These are phyloP conservation scores for Drosophila mayri DNA, from an alignment of 1,140 invertebrate genomes.

Conservation along the genomic window DNA sequence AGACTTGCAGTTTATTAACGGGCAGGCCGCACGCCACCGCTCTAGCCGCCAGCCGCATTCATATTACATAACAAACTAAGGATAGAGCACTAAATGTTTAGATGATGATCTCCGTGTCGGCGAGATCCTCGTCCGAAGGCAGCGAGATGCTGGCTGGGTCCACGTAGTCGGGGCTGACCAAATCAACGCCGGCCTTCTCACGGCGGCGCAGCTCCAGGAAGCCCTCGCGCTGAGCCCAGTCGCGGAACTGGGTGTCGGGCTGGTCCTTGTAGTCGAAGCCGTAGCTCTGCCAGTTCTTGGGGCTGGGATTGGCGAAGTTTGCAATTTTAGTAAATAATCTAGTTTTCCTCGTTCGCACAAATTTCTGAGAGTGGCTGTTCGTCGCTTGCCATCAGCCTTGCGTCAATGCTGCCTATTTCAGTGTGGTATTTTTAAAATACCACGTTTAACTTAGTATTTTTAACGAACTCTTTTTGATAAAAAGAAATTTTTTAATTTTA, in stretches of 20 bases:
- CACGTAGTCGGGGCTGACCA: slow-evolving; percentile 93
- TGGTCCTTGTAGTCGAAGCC: slow-evolving; percentile 89
- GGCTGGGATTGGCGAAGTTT: slow-evolving; percentile 80
- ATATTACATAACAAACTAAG: slow-evolving; percentile 79
- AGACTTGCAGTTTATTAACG: slow-evolving; percentile 63
- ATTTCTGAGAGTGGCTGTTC: slow-evolving; percentile 56
- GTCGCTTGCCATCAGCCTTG: slow-evolving; percentile 44
- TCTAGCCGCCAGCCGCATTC: slow-evolving; percentile 27
- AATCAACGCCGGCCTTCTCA: too few species aligned
- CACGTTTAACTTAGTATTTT: neutral
- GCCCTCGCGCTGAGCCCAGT: slow-evolving; percentile 96
- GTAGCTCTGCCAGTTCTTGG: slow-evolving; percentile 93
- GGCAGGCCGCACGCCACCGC: slow-evolving; percentile 8
- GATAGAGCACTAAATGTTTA: slow-evolving; percentile 87
- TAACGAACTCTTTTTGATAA: neutral
- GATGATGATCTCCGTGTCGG: slow-evolving; percentile 96
- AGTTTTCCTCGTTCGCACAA: slow-evolving; percentile 41
- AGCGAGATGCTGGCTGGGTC: slow-evolving; percentile 90
- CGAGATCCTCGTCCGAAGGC: slow-evolving; percentile 96
- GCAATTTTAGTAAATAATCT: slow-evolving; percentile 66
- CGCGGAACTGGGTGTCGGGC: slow-evolving; percentile 90
- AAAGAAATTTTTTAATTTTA: neutral
- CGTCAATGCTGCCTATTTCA: slow-evolving; percentile 20
- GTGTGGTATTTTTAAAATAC: neutral
- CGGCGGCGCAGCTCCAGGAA: too few species aligned